Evolutionary conservation across 2,113 vertebrate species (phyloP), one percentile per base, ranked within the genome.

Genomic region (Brevimyrus niger): DNA sequence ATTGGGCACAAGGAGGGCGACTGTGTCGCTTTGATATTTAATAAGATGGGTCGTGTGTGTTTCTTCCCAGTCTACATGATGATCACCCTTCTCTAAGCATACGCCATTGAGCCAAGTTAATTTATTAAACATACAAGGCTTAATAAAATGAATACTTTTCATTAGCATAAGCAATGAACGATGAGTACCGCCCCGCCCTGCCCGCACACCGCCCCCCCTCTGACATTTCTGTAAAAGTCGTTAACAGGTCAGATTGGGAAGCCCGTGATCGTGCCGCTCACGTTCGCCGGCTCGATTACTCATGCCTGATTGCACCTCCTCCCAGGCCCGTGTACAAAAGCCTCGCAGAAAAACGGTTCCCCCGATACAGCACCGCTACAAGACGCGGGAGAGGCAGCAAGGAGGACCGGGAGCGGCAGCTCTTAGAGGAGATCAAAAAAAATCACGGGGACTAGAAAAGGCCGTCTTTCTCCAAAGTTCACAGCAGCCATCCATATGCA

Each of bases 1-100:
- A 94, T 94, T 95, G 93, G 91, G 93, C 92, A 94, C 94, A 94
- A 92, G 92, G 92, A 94, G 94, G 91, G 92, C 93, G 93, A 94
- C 93, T 92, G 94, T 94, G 94, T 91, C 89, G 90, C 90, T 93
- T 90, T 91, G 91, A 94, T 91, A 91, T 94, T 92, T 93, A 93
- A 92, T 92, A 91, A 92, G 89, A 90, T 91, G 89, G 53, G 93
- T 92, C 91, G 93, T 93, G 94, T 92, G 92, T 90, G 92, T 93
- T 92, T 93, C 93, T 94, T 93, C 93, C 38, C 19, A 21, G 15
- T 44, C 4, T 93, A 93, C 93, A 90, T 91, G 93, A 94, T 94
- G 93, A 23, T 23, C 82, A 90, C 53, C 89, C 44, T 53, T 90
- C 88, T 90, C 89, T 89, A 87, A 92, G 89, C 73, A 91, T 91